phyloP scores from a whole-genome alignment of 2,888 invertebrate genomes.

The Sthenelais limicola region DNA sequence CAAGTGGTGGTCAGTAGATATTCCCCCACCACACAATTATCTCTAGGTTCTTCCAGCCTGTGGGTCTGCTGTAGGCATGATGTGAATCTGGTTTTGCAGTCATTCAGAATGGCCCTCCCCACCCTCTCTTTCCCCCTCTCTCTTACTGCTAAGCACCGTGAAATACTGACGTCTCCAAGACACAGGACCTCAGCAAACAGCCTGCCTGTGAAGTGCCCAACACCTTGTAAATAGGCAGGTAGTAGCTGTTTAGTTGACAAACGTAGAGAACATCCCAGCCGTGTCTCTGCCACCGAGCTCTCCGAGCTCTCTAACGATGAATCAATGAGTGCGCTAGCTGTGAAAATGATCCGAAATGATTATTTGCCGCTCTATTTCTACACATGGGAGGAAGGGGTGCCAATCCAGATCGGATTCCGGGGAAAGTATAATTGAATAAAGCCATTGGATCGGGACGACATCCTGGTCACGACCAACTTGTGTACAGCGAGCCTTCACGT shows the following conservation, averaged over 20 bases:
- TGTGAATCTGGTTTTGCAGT: too few relatives aligned
- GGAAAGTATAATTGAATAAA: conserved; percentile 35
- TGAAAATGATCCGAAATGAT: conserved; percentile 34
- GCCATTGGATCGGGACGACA: conserved; percentile 18
- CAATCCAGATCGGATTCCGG: conserved; percentile 23
- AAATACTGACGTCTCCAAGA: too few relatives aligned
- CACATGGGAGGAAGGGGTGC: conserved; percentile 7
- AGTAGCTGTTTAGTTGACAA: too few relatives aligned
- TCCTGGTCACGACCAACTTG: not conserved
- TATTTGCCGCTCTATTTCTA: conserved; percentile 21
- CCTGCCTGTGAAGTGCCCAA: too few relatives aligned
- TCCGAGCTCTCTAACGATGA: conserved; percentile 24
- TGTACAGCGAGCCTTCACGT: not conserved
- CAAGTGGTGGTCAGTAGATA: conserved; percentile 1
- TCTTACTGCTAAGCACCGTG: too few relatives aligned
- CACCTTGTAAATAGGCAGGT: too few relatives aligned
- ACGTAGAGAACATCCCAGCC: too few relatives aligned
- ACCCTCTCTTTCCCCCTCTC: too few relatives aligned
- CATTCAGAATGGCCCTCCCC: too few relatives aligned
- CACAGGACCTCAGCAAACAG: too few relatives aligned
- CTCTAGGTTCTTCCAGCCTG: conserved; percentile 16
- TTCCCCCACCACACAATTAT: not conserved
- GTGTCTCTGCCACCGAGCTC: too few relatives aligned
- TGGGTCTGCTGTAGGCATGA: too few relatives aligned
- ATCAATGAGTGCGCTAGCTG: conserved; percentile 24